These are phyloP conservation scores for Peromyscus aztecus DNA, from an alignment of 2,797 vertebrate genomes.

Conservation along the genomic window DNA sequence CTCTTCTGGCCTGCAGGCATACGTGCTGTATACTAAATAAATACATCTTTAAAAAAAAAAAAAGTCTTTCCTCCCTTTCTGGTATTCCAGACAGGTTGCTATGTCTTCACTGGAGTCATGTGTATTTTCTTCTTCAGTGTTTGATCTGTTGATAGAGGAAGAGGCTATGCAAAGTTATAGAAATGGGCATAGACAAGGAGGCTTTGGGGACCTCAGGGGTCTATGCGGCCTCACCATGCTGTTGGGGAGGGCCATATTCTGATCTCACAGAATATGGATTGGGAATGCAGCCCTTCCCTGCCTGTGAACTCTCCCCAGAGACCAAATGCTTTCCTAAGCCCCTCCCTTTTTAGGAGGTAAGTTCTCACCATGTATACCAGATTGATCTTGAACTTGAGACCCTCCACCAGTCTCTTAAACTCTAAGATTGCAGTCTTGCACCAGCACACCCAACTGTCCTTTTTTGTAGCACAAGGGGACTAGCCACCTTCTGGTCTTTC, in stretches of 20 bases:
- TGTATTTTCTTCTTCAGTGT: neutral
- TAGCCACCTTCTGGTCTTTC: slow-evolving; percentile 44
- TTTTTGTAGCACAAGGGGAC: neutral
- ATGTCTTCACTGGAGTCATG: neutral
- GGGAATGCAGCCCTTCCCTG: neutral
- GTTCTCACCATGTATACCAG: too few species aligned
- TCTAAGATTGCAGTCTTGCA: neutral
- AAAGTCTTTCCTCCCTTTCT: neutral
- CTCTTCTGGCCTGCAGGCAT: too few species aligned
- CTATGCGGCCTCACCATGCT: too few species aligned
- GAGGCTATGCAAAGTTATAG: neutral
- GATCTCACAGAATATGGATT: neutral
- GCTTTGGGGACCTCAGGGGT: neutral
- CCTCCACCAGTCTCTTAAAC: neutral
- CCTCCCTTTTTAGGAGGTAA: too few species aligned
- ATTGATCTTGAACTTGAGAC: neutral
- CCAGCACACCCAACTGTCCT: neutral
- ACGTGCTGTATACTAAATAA: too few species aligned
- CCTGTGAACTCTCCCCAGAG: neutral
- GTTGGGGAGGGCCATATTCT: neutral
- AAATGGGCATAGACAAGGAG: neutral
- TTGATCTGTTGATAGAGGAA: neutral
- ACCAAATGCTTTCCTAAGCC: neutral
- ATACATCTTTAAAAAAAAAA: too few species aligned
- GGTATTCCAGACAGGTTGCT: neutral